phyloP scores from a whole-genome alignment of 2,113 vertebrate genomes.

The Tyto alba region DNA sequence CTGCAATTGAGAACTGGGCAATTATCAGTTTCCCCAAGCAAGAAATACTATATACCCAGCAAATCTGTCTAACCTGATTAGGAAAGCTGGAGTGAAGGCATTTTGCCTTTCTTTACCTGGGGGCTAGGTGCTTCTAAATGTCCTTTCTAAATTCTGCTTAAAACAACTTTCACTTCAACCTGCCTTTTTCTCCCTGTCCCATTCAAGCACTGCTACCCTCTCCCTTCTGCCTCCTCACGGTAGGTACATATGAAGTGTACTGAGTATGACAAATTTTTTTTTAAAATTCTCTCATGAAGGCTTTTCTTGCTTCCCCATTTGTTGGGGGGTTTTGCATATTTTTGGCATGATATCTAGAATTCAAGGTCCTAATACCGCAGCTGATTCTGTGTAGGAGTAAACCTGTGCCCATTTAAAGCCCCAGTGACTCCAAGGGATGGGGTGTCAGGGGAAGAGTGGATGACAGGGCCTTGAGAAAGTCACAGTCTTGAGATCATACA shows the following conservation, averaged over 20 bases:
- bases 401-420: background rate
- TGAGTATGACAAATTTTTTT: background rate
- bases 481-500: background rate
- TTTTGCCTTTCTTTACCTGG: background rate
- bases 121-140: background rate
- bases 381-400: background rate
- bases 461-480: background rate
- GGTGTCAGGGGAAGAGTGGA: background rate
- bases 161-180: background rate
- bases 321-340: background rate
- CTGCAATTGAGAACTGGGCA: background rate
- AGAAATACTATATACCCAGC: background rate
- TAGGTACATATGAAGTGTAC: background rate
- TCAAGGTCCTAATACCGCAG: background rate
- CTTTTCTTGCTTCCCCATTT: background rate
- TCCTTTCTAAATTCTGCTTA: background rate
- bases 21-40: slow-evolving; percentile 25
- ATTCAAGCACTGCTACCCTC: background rate
- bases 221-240: background rate
- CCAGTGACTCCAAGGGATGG: background rate
- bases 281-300: background rate
- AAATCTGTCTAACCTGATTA: slow-evolving; percentile 30
- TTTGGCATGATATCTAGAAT: background rate
- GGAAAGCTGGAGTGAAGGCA: background rate
- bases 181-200: background rate